Evolutionary conservation across 2,888 invertebrate species (phyloP).

Genomic region (Athetis lepigone): DNA sequence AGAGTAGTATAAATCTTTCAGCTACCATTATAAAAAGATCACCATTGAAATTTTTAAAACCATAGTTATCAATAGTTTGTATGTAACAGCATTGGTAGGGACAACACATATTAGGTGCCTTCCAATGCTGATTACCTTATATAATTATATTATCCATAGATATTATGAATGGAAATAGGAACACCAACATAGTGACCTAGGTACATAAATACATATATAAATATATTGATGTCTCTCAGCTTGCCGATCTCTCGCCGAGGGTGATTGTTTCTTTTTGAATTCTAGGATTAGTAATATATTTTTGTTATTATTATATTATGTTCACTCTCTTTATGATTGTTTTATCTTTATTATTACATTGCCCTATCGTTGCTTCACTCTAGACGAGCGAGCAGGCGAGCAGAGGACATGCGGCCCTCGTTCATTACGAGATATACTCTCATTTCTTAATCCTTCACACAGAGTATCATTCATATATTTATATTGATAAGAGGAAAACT

Average conservation of each 20-base stretch:
- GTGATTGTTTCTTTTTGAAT: conserved; percentile 77
- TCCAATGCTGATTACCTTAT: conserved; percentile 77
- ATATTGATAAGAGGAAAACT: conserved; percentile 59
- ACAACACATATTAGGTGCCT: conserved; percentile 70
- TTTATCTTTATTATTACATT: conserved; percentile 75
- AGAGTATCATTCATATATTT: conserved; percentile 64
- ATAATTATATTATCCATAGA: conserved; percentile 80
- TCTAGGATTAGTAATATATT: conserved; percentile 87
- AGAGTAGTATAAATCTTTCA: conserved; percentile 82
- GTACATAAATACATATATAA: conserved; percentile 82
- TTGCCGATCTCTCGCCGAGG: conserved; percentile 73
- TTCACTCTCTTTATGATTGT: conserved; percentile 84
- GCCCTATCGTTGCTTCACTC: conserved; percentile 76
- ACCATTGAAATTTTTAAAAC: conserved; percentile 77
- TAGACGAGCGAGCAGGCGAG: conserved; percentile 71
- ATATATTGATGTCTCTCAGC: conserved; percentile 74
- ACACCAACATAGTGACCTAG: conserved; percentile 89
- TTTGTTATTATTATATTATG: conserved; percentile 82
- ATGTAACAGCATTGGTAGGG: conserved; percentile 79
- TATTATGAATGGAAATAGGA: conserved; percentile 87
- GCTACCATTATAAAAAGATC: conserved; percentile 83
- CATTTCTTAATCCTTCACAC: conserved; percentile 62
- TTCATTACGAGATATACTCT: conserved; percentile 76
- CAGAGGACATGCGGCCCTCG: conserved; percentile 66
- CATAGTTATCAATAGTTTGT: conserved; percentile 85